Evolutionary conservation across 2,888 invertebrate species (phyloP).

Genomic region (Drosophila nigritarsus): DNA sequence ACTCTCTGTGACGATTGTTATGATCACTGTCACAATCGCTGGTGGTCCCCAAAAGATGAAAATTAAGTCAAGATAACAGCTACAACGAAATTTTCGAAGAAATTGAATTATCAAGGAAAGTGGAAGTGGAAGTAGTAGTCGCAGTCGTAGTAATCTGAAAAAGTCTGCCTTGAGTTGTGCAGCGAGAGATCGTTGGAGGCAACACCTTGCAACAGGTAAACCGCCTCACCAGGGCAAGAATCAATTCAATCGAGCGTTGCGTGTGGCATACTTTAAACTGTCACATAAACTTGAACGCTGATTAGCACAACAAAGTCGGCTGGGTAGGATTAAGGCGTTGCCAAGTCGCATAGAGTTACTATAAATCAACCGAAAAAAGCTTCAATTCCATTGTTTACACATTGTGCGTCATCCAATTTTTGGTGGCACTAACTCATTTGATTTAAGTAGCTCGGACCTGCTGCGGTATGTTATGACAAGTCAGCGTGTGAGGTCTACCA

Average conservation of each 20-base stretch:
- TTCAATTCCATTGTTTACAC: conserved; percentile 69
- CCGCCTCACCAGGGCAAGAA: conserved; percentile 65
- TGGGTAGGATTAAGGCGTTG: conserved; percentile 56
- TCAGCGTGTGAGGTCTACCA: conserved; percentile 57
- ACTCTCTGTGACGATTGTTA: conserved; percentile 58
- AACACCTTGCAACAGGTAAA: conserved; percentile 62
- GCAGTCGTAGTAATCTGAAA: conserved; percentile 32
- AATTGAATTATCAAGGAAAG: conserved; percentile 79
- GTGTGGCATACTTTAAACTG: conserved; percentile 81
- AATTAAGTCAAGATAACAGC: conserved; percentile 73
- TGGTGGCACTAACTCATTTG: conserved; percentile 75
- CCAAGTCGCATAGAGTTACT: conserved; percentile 36
- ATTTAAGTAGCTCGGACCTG: conserved; percentile 64
- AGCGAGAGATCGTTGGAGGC: conserved; percentile 49
- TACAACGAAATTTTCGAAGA: conserved; percentile 43
- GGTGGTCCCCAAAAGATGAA: conserved; percentile 66
- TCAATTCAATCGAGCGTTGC: conserved; percentile 42
- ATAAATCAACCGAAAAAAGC: conserved; percentile 72
- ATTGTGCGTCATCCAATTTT: conserved; percentile 66
- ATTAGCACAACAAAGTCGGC: conserved; percentile 81
- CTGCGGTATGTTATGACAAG: conserved; percentile 60
- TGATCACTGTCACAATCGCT: conserved; percentile 66
- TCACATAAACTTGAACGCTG: conserved; percentile 81
- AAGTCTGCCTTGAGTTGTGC: conserved; percentile 2
- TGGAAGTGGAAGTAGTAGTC: conserved; percentile 58